Base-by-base conservation (phyloP, 1,140 invertebrate genomes). In the Anoplolepis gracilipes region DNA sequence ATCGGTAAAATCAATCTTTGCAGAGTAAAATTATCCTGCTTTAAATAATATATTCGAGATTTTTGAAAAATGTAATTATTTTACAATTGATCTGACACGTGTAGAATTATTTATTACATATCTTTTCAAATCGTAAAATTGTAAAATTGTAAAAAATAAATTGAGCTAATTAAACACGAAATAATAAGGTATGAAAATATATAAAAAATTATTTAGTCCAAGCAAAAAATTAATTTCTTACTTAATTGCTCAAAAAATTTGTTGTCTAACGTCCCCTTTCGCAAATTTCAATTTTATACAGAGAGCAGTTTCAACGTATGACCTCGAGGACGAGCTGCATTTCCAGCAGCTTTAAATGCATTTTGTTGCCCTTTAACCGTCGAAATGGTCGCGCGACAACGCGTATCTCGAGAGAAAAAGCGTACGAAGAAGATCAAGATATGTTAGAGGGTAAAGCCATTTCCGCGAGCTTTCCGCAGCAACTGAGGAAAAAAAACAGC, bases 211-310 rank as follows among this genome's bases (percentile, higher is more conserved):
- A 8, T 10, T 13, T 25, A n/a, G 33, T 28, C 28, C 19, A 13
- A 46, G 33, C 36, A 0, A 2, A 16, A 55, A 79, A 69, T 70
- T 72, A 81, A 19, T 42, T 81, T 72, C 13, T 25, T 59, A 57
- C 42, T 72, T 16, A 70, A 81, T 36, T 7, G 39, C 3, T 3
- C 10, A 53, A 42, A 42, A 57, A 57, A 59, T 10, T 22, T 33
- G 13, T 42, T 59, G 28, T 22, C 2, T 33, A 79, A 79, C 22
- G 6, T 33, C 11, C n/a, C 5, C 13, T 67, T 57, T 42, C 0
- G 36, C 25, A 59, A 82, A 82, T 82, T 82, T 72, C 78, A 82
- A 73, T 73, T 82, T 82, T 42, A 19, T 36, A 46, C 13, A 46
- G 39, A 55, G 53, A 59, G 46, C 46, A 28, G 19, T 53, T 33